Base-by-base conservation (phyloP, 2,888 invertebrate genomes). In the Neoascia interrupta region DNA sequence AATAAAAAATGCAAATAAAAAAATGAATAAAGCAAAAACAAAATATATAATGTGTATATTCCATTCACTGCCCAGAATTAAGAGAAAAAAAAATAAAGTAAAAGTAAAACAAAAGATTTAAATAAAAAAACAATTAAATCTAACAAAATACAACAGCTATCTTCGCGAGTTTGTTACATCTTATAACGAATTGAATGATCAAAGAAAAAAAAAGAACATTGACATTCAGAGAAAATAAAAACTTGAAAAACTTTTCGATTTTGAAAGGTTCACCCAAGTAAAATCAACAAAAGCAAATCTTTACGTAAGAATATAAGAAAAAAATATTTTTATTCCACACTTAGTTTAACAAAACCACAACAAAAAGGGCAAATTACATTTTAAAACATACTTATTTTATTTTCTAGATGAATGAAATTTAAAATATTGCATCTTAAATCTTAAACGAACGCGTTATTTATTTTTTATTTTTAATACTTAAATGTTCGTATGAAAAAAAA, bases 21-120 rank as follows among this genome's bases (percentile, higher is more conserved):
- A 18, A 76, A 51, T 28, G n/a, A 63, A 72, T 28, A 2, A 31
- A 41, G 64, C 39, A 15, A 10, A 49, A 45, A 26, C 23, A 4
- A 47, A 53, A 64, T 39, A 31, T 31, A 68, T 28, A 70, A 75
- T 66, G 43, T 76, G 76, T 76, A 76, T 72, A 76, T 76, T 76
- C 76, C 76, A 76, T 76, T 76, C 76, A 76, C 76, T 76, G 76
- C 76, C 76, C 76, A 76, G 64, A 76, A 66, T 64, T 60, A 76
- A 76, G 53, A 72, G 58, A 61, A 69, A 51, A 54, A 47, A 51
- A 16, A 43, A 26, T 49, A 63, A 75, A 41, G 3, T 6, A 61
- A 13, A 51, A 60, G 26, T 37, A 15, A 54, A 39, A n/a, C n/a
- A n/a, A n/a, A n/a, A n/a, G n/a, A n/a, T n/a, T n/a, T 43, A 21